Conservation (phyloP, 2,113 vertebrate genomes). For the Pholis gunnellus region DNA sequence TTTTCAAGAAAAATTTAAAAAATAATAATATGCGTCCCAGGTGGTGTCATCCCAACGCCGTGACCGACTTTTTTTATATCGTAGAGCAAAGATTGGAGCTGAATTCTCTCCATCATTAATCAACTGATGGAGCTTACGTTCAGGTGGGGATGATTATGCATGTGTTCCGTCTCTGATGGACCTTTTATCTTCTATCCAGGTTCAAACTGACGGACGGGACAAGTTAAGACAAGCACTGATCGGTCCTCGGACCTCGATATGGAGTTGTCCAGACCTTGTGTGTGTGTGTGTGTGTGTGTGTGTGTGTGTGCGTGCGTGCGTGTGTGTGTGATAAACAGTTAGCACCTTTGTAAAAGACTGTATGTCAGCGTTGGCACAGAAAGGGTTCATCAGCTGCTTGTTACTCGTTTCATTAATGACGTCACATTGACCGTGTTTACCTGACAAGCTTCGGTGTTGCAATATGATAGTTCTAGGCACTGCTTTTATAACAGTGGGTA, state of each 20-base stretch:
- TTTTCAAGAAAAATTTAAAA: slow-evolving; percentile 56
- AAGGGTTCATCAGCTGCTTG: slow-evolving; percentile 77
- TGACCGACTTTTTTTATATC: slow-evolving; percentile 62
- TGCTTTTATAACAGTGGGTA: slow-evolving; percentile 80
- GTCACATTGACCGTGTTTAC: slow-evolving; percentile 80
- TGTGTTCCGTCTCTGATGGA: slow-evolving; percentile 66
- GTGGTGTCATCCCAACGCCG: slow-evolving; percentile 54
- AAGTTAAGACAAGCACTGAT: slow-evolving; percentile 76
- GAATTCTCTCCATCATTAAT: slow-evolving; percentile 65
- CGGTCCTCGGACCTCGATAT: slow-evolving; percentile 65
- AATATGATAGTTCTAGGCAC: slow-evolving; percentile 83
- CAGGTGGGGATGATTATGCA: slow-evolving; percentile 74
- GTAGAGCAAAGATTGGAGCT: slow-evolving; percentile 55
- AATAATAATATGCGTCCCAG: slow-evolving; percentile 20
- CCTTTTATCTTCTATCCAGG: slow-evolving; percentile 68
- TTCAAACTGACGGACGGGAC: slow-evolving; percentile 47
- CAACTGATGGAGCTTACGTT: slow-evolving; percentile 55
- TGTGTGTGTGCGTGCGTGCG: slow-evolving; percentile 28
- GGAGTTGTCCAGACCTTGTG: slow-evolving; percentile 66
- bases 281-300: slow-evolving; percentile 26
- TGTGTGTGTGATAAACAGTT: slow-evolving; percentile 64
- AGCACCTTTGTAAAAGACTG: slow-evolving; percentile 78
- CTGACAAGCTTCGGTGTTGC: slow-evolving; percentile 80
- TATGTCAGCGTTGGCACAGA: slow-evolving; percentile 78
- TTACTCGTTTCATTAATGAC: slow-evolving; percentile 71